Evolutionary conservation across 2,888 invertebrate genomes (phyloP), one percentile per base, ranked within the genome.

Genomic region (Siphlonurus alternatus): DNA sequence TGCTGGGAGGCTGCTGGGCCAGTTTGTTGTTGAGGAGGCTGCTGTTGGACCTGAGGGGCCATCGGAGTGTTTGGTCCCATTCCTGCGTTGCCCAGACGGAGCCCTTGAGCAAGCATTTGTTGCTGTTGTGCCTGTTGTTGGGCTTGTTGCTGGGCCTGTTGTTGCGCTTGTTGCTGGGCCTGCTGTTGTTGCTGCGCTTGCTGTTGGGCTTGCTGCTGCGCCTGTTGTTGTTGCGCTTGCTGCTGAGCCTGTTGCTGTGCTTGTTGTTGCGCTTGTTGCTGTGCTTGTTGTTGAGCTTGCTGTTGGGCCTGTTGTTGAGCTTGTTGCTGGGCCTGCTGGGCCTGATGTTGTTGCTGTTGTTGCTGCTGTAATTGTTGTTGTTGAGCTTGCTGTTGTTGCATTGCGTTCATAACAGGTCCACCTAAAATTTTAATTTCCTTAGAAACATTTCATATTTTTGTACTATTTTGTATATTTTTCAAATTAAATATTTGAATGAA

Each of bases 1-100:
- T 73, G 73, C 61, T 68, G 71, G 60, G 72, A 71, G n/a, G 67
- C 25, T 51, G 64, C 25, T 61, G 67, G 61, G 53, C 62, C 61
- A 7, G 69, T 69, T 63, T 68, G 67, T 59, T 68, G 67, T 65
- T 69, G 70, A 10, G 69, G 69, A 53, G 67, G 68, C 23, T 66
- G 66, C 62, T 67, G 70, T 61, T 71, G 69, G 1, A 18, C 10
- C 20, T 54, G 24, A 23, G 25, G 1, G 3, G 54, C 25, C 23
- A 59, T 18, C 18, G 23, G 38, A 1, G 63, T 38, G 59, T 56
- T 62, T 54, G 62, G 56, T 19, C 65, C 65, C 63, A 59, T 38
- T n/a, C 53, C 59, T 20, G 5, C 59, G n/a, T 5, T 3, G 5
- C 59, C 19, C n/a, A 20, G 22, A 7, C 59, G 19, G n/a, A n/a